Conservation (phyloP, 23 tunicate species). For the Pegea sp. region DNA sequence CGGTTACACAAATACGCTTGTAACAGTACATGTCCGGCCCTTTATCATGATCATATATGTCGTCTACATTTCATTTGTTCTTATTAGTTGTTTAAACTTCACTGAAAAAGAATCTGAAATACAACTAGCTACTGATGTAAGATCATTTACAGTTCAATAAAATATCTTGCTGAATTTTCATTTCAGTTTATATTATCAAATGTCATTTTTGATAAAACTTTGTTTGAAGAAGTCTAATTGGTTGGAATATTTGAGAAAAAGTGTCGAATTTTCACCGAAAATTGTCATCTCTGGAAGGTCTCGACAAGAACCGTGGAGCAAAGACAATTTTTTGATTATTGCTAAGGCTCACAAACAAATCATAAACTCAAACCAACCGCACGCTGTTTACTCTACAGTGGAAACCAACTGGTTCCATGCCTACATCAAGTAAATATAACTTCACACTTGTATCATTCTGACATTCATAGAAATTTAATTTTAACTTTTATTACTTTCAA, state of each 20-base stretch:
- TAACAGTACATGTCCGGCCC: neutral
- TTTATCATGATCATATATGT: neutral
- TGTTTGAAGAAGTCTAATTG: slow-evolving; percentile 1
- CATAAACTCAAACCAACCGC: neutral
- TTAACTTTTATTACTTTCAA: no score
- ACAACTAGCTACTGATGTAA: neutral
- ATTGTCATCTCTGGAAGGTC: neutral
- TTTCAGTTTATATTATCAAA: no score
- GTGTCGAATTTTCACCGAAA: neutral
- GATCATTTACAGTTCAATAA: neutral
- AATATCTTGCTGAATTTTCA: neutral
- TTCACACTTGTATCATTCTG: no score
- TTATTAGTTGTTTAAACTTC: neutral
- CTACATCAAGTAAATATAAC: neutral
- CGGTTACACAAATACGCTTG: neutral
- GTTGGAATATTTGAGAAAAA: neutral
- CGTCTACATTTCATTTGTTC: neutral
- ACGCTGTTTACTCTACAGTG: neutral
- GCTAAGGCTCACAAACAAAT: neutral
- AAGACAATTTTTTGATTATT: neutral
- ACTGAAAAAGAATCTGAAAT: neutral
- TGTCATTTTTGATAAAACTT: no score
- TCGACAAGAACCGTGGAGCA: neutral
- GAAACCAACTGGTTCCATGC: neutral
- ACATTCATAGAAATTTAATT: no score